Conservation (phyloP, 2,888 invertebrate genomes). For the Dromius quadrimaculatus region DNA sequence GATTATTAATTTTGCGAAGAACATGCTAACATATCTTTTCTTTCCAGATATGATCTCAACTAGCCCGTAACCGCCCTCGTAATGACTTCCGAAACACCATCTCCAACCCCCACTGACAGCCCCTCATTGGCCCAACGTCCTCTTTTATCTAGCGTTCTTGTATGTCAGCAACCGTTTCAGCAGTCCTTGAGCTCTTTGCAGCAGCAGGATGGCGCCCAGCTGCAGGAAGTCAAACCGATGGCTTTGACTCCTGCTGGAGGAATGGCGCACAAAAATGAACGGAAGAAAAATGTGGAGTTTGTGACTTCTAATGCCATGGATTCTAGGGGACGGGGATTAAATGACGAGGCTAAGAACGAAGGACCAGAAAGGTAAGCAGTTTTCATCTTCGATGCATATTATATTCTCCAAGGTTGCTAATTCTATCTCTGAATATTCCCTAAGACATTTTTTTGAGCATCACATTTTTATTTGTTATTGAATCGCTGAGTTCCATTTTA, state of each 20-base stretch:
- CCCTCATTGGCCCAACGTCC: conserved; percentile 61
- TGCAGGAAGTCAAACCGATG: neutral
- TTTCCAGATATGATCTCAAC: no score
- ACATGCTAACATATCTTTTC: no score
- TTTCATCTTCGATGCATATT: no score
- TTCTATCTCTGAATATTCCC: no score
- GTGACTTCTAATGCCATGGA: conserved; percentile 25
- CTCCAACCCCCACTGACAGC: conserved; percentile 62
- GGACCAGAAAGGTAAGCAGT: conserved; percentile 1
- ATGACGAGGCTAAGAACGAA: conserved; percentile 12
- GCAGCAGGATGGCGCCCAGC: conserved; percentile 49
- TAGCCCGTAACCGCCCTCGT: no score
- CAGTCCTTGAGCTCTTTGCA: conserved; percentile 46
- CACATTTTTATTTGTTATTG: no score
- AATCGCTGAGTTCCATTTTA: no score
- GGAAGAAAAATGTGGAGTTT: conserved; percentile 38
- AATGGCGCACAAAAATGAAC: conserved; percentile 48
- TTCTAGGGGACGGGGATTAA: neutral
- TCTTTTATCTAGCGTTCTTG: conserved; percentile 56
- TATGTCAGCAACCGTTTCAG: conserved; percentile 20
- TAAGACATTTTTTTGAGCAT: no score
- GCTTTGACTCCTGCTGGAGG: conserved; percentile 33
- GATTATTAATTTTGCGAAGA: no score
- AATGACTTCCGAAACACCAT: conserved; percentile 62
- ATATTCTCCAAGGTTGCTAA: no score